Evolutionary conservation across 2,113 vertebrate genomes (phyloP), one percentile per base, ranked within the genome.

Genomic region (Eurystomus gularis): DNA sequence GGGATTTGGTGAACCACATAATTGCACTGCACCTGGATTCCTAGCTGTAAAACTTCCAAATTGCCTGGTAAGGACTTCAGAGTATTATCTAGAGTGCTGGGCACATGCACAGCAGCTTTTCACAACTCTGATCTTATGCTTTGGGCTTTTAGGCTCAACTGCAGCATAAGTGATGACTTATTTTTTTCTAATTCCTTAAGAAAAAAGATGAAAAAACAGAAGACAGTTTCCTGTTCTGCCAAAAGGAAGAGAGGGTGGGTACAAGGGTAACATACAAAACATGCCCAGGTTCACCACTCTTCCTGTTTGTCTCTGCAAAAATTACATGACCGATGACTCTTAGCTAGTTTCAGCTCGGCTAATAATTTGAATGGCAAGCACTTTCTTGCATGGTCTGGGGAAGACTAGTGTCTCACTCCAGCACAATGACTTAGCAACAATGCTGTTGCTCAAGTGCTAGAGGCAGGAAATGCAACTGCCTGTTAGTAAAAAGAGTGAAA

Each of bases 281-380:
- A 91, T 91, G 84, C 85, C 79, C 68, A 94, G 85, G 84, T 92
- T 94, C 82, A 96, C 90, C 95, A 93, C 93, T 96, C 92, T 93
- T 96, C 92, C 95, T 93, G 95, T 97, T 95, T 95, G 92, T 92
- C 93, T 96, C 92, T 92, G 57, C n/a, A 60, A 95, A 70, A 87
- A 81, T 52, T 96, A 86, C 48, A 95, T 69, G 91, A 82, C 81
- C 79, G 91, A 95, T 87, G 94, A 87, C 71, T 93, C 55, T 83
- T 12, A 83, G 90, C 68, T 71, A 94, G 68, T 95, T 94, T 93
- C 93, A 92, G 65, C 51, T 94, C 58, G 90, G 69, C 73, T 84
- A 83, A 49, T 86, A 80, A 93, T 95, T 93, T 92, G 90, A 92
- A 81, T 88, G 85, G 51, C 61, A 90, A 81, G 35, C 28, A 72